Percentiles rank a stretch among this genome's conserved stretches.
These are phyloP conservation scores for Paramuricea clavata DNA, from an alignment of 92 coral and sea anemone species.

Conservation along the genomic window DNA sequence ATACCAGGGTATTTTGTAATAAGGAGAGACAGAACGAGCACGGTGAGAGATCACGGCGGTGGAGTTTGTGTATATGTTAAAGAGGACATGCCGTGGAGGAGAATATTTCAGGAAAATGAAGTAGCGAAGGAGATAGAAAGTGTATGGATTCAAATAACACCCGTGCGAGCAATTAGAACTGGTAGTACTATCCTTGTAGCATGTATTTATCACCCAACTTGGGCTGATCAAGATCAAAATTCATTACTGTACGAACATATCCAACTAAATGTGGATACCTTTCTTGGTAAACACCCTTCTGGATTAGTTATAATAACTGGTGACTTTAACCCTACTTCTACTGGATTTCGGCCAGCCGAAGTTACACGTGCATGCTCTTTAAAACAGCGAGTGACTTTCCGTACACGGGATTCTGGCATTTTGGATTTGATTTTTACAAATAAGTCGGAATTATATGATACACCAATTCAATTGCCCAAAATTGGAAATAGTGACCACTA, in stretches of 20 bases:
- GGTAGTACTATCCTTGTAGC: neutral
- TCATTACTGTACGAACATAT: neutral
- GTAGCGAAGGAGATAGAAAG: neutral
- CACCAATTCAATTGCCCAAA: neutral
- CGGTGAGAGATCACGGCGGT: slow-evolving; percentile 21
- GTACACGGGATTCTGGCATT: neutral
- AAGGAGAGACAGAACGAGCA: slow-evolving; percentile 31
- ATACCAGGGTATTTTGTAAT: neutral
- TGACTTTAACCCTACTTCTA: slow-evolving; percentile 29
- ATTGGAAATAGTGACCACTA: neutral
- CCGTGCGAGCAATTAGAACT: neutral
- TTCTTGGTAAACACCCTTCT: slow-evolving; percentile 30
- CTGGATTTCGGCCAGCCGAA: neutral
- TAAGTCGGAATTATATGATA: neutral
- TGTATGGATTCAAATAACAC: neutral
- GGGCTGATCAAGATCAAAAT: neutral
- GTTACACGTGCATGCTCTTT: neutral
- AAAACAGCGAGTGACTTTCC: neutral
- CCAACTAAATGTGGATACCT: slow-evolving; percentile 4
- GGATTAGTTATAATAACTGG: slow-evolving; percentile 7
- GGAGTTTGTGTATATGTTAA: slow-evolving; percentile 7
- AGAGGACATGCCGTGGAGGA: neutral
- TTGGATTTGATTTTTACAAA: neutral
- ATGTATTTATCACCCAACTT: neutral
- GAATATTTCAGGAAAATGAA: neutral